Base-by-base conservation (phyloP, 2,888 invertebrate species). In the Crepidodera aurea region DNA sequence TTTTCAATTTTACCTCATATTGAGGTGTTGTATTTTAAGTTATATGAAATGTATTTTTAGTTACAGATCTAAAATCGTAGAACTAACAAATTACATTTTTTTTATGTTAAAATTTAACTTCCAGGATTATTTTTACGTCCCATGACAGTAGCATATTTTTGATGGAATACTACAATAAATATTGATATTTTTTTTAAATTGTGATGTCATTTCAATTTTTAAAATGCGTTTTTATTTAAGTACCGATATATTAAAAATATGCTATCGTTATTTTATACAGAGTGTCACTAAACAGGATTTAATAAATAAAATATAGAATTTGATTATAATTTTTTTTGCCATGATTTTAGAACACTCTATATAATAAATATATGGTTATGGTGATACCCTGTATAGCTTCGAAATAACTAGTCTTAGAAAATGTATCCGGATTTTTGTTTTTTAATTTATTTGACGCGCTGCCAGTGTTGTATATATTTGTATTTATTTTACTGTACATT, bases 381-480 rank as follows among this genome's bases (percentile, higher is more conserved):
- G 13, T 37, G 37, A 2, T 32, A 15, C 46, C 27, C 25, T 48
- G 50, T 32, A 50, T 50, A 15, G 40, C 40, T 18, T 40, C 10
- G n/a, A 18, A 39, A 10, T 19, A 44, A 58, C 64, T 64, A 64
- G 64, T 64, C 64, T 50, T 48, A 51, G 56, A 48, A 51, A 60
- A 29, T 46, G 42, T 59, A 44, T 37, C 51, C 44, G 27, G 18
- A 34, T 59, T 42, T 39, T 65, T 63, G 37, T 44, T 54, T 54
- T 57, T 66, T 66, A 61, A 66, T 68, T 71, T 67, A 68, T 68
- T 68, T 58, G 60, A 58, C 48, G 62, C 44, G 66, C 66, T 68
- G 68, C 71, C 69, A 69, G 66, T 68, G 63, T 65, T 71, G 69
- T 71, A 71, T 39, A 69, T 59, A 69, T 64, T 67, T 66, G 61